Percentiles rank a stretch among this genome's conserved stretches.
These are phyloP conservation scores for Heteromyza rotundicornis DNA, from an alignment of 2,888 invertebrate species.

Conservation along the genomic window DNA sequence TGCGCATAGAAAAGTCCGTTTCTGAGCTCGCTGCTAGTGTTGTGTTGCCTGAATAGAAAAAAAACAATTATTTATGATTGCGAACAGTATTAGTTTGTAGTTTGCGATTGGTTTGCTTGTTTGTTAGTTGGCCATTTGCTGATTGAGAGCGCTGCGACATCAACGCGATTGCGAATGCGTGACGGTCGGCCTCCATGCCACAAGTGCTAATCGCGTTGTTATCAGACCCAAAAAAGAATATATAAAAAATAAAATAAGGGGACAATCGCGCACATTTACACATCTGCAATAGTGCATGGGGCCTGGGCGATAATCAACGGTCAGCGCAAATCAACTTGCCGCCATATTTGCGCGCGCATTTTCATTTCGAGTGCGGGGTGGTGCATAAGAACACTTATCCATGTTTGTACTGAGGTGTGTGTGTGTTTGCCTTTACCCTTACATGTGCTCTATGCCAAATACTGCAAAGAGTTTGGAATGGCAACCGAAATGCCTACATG, in stretches of 20 bases:
- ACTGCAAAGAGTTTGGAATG: too few species aligned
- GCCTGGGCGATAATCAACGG: too few species aligned
- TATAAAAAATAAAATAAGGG: too few species aligned
- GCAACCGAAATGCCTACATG: too few species aligned
- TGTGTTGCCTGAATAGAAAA: conserved; percentile 19
- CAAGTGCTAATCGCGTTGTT: conserved; percentile 16
- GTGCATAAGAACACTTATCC: too few species aligned
- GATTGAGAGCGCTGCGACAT: too few species aligned
- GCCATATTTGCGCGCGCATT: conserved; percentile 20
- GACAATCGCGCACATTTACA: too few species aligned
- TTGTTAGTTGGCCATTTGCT: too few species aligned
- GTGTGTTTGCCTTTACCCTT: neutral
- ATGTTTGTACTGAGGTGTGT: neutral
- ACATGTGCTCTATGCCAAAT: too few species aligned
- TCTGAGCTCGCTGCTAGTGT: neutral
- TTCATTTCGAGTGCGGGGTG: conserved; percentile 7
- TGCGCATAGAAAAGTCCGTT: neutral
- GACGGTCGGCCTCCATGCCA: conserved; percentile 21
- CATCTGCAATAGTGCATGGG: neutral
- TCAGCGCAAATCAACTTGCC: too few species aligned
- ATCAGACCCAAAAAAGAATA: neutral
- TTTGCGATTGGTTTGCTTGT: neutral
- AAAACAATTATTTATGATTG: conserved; percentile 15
- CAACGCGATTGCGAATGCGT: conserved; percentile 14
- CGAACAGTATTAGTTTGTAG: neutral